Conservation (phyloP, 2,113 vertebrate species). For the Tympanuchus pallidicinctus region DNA sequence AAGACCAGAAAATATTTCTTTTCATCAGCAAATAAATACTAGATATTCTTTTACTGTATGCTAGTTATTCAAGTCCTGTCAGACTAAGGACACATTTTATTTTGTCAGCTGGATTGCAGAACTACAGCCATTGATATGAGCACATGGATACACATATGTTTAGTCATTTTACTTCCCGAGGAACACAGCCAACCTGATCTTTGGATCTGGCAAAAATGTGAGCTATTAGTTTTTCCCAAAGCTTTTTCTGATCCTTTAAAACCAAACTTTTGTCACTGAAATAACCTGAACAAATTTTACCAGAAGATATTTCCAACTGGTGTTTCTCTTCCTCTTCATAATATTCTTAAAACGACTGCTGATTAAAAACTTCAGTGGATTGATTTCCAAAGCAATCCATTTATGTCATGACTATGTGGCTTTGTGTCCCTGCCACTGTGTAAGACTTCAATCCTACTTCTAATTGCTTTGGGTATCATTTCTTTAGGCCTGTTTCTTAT, state of each 20-base stretch:
- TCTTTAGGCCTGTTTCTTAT: not conserved
- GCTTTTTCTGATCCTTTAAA: not conserved
- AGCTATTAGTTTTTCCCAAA: not conserved
- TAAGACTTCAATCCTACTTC: not conserved
- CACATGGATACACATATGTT: not conserved
- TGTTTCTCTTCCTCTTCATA: not conserved
- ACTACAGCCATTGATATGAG: not conserved
- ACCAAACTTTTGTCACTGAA: not conserved
- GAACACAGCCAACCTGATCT: not conserved
- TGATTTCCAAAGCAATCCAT: not conserved
- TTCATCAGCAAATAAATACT: not conserved
- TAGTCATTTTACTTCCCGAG: not conserved
- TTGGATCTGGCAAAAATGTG: not conserved
- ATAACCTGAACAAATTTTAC: not conserved
- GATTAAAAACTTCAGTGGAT: not conserved
- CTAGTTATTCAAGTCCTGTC: not conserved
- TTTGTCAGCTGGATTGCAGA: not conserved
- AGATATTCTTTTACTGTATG: not conserved
- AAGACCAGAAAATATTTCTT: not conserved
- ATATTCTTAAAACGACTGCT: not conserved
- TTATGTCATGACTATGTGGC: not conserved
- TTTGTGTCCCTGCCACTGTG: not conserved
- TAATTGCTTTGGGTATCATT: not conserved
- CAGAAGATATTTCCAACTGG: not conserved
- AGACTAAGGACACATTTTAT: not conserved